Evolutionary conservation across 1,140 invertebrate species (phyloP).

Genomic region (Macrosteles quadrilineatus): DNA sequence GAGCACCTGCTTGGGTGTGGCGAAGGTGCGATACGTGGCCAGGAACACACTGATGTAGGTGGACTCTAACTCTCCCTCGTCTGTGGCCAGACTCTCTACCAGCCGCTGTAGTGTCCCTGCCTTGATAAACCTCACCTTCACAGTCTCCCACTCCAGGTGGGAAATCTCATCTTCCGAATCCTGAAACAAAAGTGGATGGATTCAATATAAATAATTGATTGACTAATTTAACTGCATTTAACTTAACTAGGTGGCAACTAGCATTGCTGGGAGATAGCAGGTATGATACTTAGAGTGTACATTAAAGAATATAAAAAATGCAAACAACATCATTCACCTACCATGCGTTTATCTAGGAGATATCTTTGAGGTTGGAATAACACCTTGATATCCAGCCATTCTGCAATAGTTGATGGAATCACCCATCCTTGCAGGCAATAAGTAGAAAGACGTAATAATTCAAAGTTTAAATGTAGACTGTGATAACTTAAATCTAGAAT

Average conservation of each 20-base stretch:
- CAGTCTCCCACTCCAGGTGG: conserved; percentile 99
- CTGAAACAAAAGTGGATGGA: conserved; percentile 57
- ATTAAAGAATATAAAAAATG: too few relatives aligned
- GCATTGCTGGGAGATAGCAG: neutral
- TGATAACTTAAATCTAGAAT: too few relatives aligned
- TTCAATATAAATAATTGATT: too few relatives aligned
- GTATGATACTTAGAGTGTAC: neutral
- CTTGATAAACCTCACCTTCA: conserved; percentile 92
- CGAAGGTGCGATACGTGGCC: conserved; percentile 89
- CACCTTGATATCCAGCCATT: too few relatives aligned
- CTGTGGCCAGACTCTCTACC: conserved; percentile 88
- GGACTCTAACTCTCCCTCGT: conserved; percentile 94
- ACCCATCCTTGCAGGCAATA: too few relatives aligned
- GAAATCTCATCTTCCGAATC: conserved; percentile 89
- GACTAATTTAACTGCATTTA: conserved; percentile 84
- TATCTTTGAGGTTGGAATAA: too few relatives aligned
- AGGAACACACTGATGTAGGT: conserved; percentile 98
- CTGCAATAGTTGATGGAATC: too few relatives aligned
- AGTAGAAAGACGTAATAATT: too few relatives aligned
- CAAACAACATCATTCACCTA: too few relatives aligned
- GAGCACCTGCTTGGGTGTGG: conserved; percentile 78
- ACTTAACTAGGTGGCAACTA: neutral
- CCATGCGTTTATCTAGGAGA: too few relatives aligned
- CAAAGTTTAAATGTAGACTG: too few relatives aligned
- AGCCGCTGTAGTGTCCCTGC: conserved; percentile 92